Percentiles rank a stretch among this genome's conserved stretches.
These are phyloP conservation scores for Eugnorisma glareosa DNA, from an alignment of 2,888 invertebrate species.

Conservation along the genomic window DNA sequence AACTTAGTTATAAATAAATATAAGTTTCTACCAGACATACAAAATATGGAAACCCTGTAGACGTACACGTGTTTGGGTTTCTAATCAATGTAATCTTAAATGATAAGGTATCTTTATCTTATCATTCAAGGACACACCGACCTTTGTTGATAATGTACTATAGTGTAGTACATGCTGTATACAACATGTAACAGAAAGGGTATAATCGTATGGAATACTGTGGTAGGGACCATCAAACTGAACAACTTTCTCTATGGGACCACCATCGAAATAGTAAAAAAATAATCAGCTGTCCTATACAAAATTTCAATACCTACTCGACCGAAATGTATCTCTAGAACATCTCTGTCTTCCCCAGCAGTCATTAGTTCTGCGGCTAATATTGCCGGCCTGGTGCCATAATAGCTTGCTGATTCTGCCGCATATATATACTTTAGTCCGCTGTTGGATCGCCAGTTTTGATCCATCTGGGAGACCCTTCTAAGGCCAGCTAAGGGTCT, in stretches of 20 bases:
- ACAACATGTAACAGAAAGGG: too few species aligned
- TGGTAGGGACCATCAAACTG: too few species aligned
- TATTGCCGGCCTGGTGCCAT: neutral
- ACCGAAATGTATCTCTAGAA: too few species aligned
- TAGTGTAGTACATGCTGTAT: neutral
- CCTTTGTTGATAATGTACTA: conserved; percentile 23
- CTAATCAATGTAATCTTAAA: conserved; percentile 26
- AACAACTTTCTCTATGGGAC: too few species aligned
- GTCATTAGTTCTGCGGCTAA: neutral
- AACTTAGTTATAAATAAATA: neutral
- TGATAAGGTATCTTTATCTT: conserved; percentile 42
- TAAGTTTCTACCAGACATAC: neutral
- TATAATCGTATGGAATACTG: too few species aligned
- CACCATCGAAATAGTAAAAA: too few species aligned
- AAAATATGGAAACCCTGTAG: neutral
- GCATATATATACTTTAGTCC: neutral
- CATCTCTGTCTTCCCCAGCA: neutral
- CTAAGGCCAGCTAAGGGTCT: neutral
- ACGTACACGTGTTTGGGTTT: conserved; percentile 17
- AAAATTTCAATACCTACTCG: too few species aligned
- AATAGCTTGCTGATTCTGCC: neutral
- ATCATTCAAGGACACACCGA: conserved; percentile 39
- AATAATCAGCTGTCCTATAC: too few species aligned
- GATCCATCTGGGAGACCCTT: neutral
- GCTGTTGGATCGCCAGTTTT: neutral